Evolutionary conservation across 2,113 vertebrate genomes (phyloP).

Genomic region (Apteryx owenii): DNA sequence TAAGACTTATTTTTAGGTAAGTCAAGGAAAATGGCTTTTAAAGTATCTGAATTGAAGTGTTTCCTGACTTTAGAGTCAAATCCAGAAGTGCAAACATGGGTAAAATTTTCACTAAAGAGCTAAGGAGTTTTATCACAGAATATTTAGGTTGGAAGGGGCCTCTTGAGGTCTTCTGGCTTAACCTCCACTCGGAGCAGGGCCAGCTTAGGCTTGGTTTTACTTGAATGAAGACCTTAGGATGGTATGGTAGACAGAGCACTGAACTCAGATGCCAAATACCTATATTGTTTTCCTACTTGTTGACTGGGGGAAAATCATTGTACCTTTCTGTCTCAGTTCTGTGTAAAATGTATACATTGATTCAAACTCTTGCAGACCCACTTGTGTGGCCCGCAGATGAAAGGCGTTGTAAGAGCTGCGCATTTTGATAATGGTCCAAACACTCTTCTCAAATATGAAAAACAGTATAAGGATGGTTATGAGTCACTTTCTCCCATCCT

Average conservation of each 20-base stretch:
- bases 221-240: background rate
- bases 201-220: background rate
- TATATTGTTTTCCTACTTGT: background rate
- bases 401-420: background rate
- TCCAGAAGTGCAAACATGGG: background rate
- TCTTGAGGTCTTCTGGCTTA: background rate
- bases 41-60: background rate
- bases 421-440: background rate
- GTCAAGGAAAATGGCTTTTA: background rate
- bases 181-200: background rate
- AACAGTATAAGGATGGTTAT: background rate
- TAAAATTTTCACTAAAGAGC: background rate
- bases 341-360: background rate
- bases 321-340: background rate
- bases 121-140: background rate
- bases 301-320: background rate
- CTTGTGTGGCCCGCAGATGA: background rate
- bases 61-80: background rate
- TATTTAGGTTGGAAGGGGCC: background rate
- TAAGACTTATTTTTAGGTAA: background rate
- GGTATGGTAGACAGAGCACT: background rate
- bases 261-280: background rate
- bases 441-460: background rate
- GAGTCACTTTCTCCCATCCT: background rate
- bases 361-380: background rate